Base-by-base conservation (phyloP, 2,113 vertebrate genomes). In the Macroglossus sobrinus region DNA sequence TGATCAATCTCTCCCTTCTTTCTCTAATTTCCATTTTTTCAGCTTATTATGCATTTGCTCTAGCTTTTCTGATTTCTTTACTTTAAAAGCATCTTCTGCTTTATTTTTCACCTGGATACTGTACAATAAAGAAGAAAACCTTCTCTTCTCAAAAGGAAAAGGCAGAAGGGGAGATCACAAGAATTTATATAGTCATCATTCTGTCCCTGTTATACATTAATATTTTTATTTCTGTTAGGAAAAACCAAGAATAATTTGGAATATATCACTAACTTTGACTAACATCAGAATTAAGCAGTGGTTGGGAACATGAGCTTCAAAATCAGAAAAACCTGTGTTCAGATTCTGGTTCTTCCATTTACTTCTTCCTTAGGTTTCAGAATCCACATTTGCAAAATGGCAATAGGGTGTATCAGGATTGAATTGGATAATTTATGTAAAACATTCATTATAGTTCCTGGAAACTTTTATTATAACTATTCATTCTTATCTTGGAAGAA, bases 401-500 rank as follows among this genome's bases (percentile, higher is more conserved):
- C 53, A 80, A 84, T 35, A 24, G 7, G 7, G 5, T n/a, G 7
- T 16, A 69, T 50, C 64, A 50, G 79, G 26, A 64, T 18, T 93
- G n/a, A 91, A 79, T n/a, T 64, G 79, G 75, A 84, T 90, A 82
- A 79, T 96, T 92, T 75, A 82, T 82, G 61, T 63, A 86, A 80
- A 96, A 57, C 66, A 74, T 53, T 96, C 87, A 93, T 28, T 71
- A 40, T 75, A 72, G 71, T 90, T 96, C 30, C 80, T 88, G 55
- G 35, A 80, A 97, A 87, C 71, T 84, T 95, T 64, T 64, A 93
- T 90, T 81, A 72, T 61, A 96, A 93, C 96, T 92, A 81, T 78
- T 97, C 75, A 91, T 85, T 91, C 59, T 95, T 92, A 93, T 96
- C 90, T 95, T 84, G 16, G 59, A 63, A 55, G 59, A 97, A 96